A percentile compares a stretch with the other conserved stretches of the same genome.
phyloP scores from a whole-genome alignment of 2,113 vertebrate genomes.

The Bettongia penicillata region DNA sequence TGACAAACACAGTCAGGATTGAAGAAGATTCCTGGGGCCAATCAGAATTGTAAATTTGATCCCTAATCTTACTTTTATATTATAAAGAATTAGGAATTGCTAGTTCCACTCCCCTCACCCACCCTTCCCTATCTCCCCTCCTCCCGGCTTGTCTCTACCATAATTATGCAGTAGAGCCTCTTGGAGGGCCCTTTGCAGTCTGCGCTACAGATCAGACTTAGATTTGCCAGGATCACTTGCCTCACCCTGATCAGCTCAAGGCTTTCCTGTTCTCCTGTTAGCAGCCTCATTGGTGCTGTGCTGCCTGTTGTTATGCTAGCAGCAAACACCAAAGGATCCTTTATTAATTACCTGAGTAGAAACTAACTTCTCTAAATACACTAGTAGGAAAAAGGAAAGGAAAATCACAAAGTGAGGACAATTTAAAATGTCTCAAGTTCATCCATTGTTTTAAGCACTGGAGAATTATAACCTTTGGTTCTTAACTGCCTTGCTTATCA shows the following conservation, averaged over 20 bases:
- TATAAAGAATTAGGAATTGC: slow-evolving; percentile 54
- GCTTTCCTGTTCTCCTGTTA: slow-evolving; percentile 65
- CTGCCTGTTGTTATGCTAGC: slow-evolving; percentile 57
- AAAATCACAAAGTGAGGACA: slow-evolving; percentile 50
- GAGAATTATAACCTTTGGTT: slow-evolving; percentile 44
- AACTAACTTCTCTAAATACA: slow-evolving; percentile 57
- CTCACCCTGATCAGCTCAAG: slow-evolving; percentile 39
- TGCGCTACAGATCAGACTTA: slow-evolving; percentile 61
- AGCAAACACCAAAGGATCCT: slow-evolving; percentile 19
- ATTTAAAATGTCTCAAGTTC: slow-evolving; percentile 37
- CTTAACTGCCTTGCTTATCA: neutral
- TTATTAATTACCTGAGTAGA: slow-evolving; percentile 63
- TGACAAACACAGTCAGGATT: slow-evolving; percentile 64
- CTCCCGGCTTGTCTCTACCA: slow-evolving; percentile 46
- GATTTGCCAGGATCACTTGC: slow-evolving; percentile 59
- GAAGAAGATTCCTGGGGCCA: slow-evolving; percentile 38
- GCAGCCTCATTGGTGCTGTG: slow-evolving; percentile 41
- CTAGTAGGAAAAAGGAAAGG: slow-evolving; percentile 51
- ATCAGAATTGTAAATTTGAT: slow-evolving; percentile 56
- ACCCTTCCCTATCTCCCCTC: neutral
- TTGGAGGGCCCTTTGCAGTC: slow-evolving; percentile 66
- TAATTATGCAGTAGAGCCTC: slow-evolving; percentile 74
- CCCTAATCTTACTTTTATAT: slow-evolving; percentile 67
- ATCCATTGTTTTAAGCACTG: slow-evolving; percentile 61
- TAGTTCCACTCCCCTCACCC: slow-evolving; percentile 1